Percentiles rank a stretch among this genome's conserved stretches.
phyloP scores from a whole-genome alignment of 2,888 invertebrate genomes.

The Chaetogeoica ovagalla region DNA sequence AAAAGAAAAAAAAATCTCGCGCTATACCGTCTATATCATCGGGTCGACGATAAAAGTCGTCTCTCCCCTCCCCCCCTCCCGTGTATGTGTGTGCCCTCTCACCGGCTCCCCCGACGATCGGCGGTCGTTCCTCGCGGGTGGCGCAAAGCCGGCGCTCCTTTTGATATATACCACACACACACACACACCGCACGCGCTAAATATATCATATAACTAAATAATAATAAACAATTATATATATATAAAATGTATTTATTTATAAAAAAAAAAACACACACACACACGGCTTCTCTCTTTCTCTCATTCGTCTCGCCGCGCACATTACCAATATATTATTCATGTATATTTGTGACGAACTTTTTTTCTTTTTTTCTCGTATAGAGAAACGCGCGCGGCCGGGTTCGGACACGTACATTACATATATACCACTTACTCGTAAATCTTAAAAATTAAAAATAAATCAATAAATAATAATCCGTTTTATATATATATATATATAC shows the following conservation, averaged over 20 bases:
- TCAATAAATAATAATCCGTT: conserved; percentile 17
- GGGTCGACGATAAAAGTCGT: conserved; percentile 7
- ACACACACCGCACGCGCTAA: conserved; percentile 20
- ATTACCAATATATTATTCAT: too few species aligned
- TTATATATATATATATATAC: not conserved
- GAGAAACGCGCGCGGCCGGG: not conserved
- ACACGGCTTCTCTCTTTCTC: too few species aligned
- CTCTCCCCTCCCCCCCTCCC: too few species aligned
- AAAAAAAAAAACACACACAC: not conserved
- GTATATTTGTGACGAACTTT: too few species aligned
- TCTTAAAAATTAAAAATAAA: not conserved
- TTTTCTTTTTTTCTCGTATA: too few species aligned
- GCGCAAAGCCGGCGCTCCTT: conserved; percentile 41
- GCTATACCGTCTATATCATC: not conserved
- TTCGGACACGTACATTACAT: too few species aligned
- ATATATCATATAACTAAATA: conserved; percentile 2
- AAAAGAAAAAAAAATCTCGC: not conserved
- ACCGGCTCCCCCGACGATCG: not conserved
- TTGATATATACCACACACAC: conserved; percentile 33
- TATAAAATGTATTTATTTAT: too few species aligned
- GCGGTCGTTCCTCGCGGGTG: conserved; percentile 42
- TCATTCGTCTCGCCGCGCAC: too few species aligned
- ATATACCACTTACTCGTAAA: conserved; percentile 6
- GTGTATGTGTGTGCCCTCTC: too few species aligned
- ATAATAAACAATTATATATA: too few species aligned